Conservation (phyloP, 2,113 vertebrate species). For the Calidris pygmaea region DNA sequence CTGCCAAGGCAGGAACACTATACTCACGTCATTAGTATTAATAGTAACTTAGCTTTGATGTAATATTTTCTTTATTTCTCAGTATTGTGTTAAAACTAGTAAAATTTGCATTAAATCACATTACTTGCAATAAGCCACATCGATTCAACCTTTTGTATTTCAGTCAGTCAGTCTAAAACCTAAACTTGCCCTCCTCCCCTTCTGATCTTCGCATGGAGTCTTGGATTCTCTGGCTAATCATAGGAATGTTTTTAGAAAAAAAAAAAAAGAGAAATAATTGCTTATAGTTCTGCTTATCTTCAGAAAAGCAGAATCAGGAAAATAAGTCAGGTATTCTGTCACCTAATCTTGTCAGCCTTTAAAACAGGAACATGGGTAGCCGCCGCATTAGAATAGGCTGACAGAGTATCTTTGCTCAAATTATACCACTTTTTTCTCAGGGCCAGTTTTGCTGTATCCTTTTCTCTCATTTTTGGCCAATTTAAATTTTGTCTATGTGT, state of each 20-base stretch:
- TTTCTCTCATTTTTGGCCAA: neutral
- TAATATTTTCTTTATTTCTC: slow-evolving; percentile 9
- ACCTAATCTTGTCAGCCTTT: neutral
- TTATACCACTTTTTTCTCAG: neutral
- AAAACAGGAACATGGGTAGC: neutral
- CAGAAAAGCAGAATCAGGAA: neutral
- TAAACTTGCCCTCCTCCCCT: neutral
- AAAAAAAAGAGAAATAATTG: neutral
- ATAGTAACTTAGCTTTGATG: neutral
- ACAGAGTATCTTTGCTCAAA: neutral
- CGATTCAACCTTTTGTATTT: neutral
- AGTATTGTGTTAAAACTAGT: neutral
- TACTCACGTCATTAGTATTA: neutral
- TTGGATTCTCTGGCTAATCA: neutral
- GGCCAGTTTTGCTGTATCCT: neutral
- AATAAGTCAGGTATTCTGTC: neutral
- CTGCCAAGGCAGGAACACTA: neutral
- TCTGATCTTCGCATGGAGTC: neutral
- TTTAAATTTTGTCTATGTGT: neutral
- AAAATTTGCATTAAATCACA: neutral
- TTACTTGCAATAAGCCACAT: neutral
- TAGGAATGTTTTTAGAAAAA: neutral
- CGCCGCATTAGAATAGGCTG: neutral
- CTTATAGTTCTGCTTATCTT: neutral
- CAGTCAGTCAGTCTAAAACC: neutral